Base-by-base conservation (phyloP, 1,140 invertebrate species). In the Oryctes rhinoceros region DNA sequence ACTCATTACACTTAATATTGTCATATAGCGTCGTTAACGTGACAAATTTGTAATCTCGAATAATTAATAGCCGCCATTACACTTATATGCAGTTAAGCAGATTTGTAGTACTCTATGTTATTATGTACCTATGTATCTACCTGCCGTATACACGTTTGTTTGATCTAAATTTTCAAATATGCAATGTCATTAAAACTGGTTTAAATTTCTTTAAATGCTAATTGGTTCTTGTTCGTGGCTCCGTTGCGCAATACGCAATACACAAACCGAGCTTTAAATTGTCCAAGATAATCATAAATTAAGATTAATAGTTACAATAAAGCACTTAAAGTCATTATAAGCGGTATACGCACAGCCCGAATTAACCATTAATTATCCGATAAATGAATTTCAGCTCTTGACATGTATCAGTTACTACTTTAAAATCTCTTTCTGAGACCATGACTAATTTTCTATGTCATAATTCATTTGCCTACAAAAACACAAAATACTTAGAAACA, bases 261-360 rank as follows among this genome's bases (percentile, higher is more conserved):
- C 65, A 35, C 24, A 30, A 71, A 37, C 5, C 24, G 35, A 24
- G 65, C 20, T 30, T 35, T 35, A 37, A 71, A 71, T 71, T 71
- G 65, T 71, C 65, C 4, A 24, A 71, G 20, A 71, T 71, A 71
- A 71, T 71, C 65, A 37, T 35, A 71, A 71, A 71, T 71, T 71
- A 71, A 71, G 65, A 71, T 71, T 71, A 71, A 71, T 71, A 24
- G 65, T 71, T 71, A 71, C 65, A 71, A 71, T 71, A 71, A 71
- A 35, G 35, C 24, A 30, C 24, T 71, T 71, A 71, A 30, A 71
- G 13, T 37, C 7, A 5, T 15, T 71, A 67, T 71, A 35, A 30
- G 65, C 7, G 13, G 11, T 71, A 71, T 35, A 35, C 15, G 24
- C 5, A 15, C 37, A 37, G 65, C 13, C 24, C 35, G 65, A 37